Base-by-base conservation (phyloP, 2,797 vertebrate genomes). In the Xiphorhynchus erythropygius region DNA sequence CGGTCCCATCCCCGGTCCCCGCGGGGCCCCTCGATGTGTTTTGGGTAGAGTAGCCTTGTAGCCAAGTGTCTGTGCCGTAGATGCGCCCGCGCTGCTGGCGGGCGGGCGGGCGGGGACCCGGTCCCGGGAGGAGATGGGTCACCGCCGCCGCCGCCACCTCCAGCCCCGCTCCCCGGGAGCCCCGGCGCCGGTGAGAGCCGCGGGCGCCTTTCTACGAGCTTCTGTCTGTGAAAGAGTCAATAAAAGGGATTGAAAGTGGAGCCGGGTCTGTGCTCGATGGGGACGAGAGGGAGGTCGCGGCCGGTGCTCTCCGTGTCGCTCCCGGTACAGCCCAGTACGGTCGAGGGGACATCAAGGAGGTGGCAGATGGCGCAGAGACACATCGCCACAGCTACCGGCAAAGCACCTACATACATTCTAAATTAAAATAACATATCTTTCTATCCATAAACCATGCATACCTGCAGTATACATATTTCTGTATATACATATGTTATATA, bases 221-320 rank as follows among this genome's bases (percentile, higher is more conserved):
- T 97, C 95, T 97, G 95, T 98, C 73, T 95, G 95, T 97, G 96
- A 70, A 93, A 94, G 94, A 91, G 94, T 97, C 95, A 98, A 98
- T 98, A 98, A 98, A 95, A 96, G 94, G 85, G 86, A 82, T 96
- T 96, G 85, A 78, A 97, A 96, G 82, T n/a, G 87, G 83, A 84
- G 77, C 83, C 4, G 67, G 8, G 21, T 95, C 64, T 18, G 92
- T 89, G 81, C 75, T 52, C 41, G 60, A 23, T 28, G 33, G 7
- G 62, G n/a, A 28, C 5, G 44, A 25, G n/a, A 55, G 30, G 39
- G 30, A 59, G 46, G 28, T 35, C 30, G 27, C 1, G 4, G 28
- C 56, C 56, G 6, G 13, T 32, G 28, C 18, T 18, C 44, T 21
- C 28, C 35, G 35, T 59, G 57, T 32, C 25, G 56, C 30, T 46